A percentile compares a stretch with the other conserved stretches of the same genome.
These are phyloP conservation scores for Scylla paramamosain DNA, from an alignment of 1,140 invertebrate genomes.

Conservation along the genomic window DNA sequence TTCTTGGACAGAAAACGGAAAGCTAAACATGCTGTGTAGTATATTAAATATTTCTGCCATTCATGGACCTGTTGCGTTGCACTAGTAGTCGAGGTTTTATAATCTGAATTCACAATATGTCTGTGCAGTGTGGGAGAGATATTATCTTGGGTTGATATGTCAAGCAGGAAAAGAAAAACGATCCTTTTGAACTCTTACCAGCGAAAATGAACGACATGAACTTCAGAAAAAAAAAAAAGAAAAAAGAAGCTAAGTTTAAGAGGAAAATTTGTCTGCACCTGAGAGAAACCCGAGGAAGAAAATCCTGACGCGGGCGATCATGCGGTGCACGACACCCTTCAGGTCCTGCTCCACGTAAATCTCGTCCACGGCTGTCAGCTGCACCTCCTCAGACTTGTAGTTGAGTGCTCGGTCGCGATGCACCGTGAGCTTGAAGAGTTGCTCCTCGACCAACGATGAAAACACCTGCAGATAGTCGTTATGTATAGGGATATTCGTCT, in stretches of 20 bases:
- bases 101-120: too few relatives aligned
- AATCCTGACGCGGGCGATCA: conserved; percentile 95
- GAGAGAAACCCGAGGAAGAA: conserved; percentile 96
- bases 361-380: conserved; percentile 98
- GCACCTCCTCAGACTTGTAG: conserved; percentile 99
- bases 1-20: too few relatives aligned
- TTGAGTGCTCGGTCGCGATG: conserved; percentile 93
- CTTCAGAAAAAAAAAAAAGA: too few relatives aligned
- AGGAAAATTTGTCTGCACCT: conserved; percentile 78
- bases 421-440: conserved; percentile 90
- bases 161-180: too few relatives aligned
- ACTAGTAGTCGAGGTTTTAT: too few relatives aligned
- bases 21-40: background rate
- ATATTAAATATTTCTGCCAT: too few relatives aligned
- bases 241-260: too few relatives aligned
- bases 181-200: too few relatives aligned
- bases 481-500: background rate
- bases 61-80: too few relatives aligned
- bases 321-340: conserved; percentile 91
- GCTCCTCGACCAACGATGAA: conserved; percentile 75
- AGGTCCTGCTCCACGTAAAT: conserved; percentile 95
- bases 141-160: too few relatives aligned
- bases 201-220: too few relatives aligned
- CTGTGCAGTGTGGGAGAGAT: too few relatives aligned
- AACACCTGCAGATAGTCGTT: conserved; percentile 61